Base-by-base conservation (phyloP, 2,888 invertebrate species). In the Thera britannica region DNA sequence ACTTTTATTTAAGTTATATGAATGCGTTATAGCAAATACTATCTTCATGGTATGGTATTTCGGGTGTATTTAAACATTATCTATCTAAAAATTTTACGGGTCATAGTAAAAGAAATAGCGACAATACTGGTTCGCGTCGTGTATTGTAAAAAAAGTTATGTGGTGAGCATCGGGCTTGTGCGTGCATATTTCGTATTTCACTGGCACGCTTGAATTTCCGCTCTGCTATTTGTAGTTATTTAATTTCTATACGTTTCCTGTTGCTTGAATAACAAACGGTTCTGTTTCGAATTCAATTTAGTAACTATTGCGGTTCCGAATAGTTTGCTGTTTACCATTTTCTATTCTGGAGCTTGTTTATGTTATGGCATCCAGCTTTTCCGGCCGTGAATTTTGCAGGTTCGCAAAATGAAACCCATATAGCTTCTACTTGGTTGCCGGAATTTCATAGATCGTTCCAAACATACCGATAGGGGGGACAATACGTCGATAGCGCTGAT, bases 401-500 rank as follows among this genome's bases (percentile, higher is more conserved):
- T 57, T 48, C 41, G 54, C 54, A 51, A 62, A 64, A 54, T 52
- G 46, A 41, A 12, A 4, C 8, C 62, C 34, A 46, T 65, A 58
- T 52, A 56, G 46, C 58, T 48, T 62, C 57, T 44, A 41, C 54
- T 62, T 54, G 55, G 48, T 58, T 65, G 49, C 56, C 38, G 41
- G 59, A 69, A 65, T 69, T 46, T 59, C 59, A 59, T 62, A 60
- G 62, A 64, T 61, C 63, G 62, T 56, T 58, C 51, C 49, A 34
- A 51, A 60, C 57, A 66, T 70, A 59, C 54, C 78, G 75, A 77
- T 78, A 77, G 63, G 62, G 23, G 52, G 74, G 74, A 79, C 79
- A 79, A 81, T 80, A 84, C 81, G 82, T 88, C 86, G 83, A 88
- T 86, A 80, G 82, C 79, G 82, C 82, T 84, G 81, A 86, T 83